Evolutionary conservation across 2,797 vertebrate species (phyloP), one percentile per base, ranked within the genome.

Genomic region (Onychomys arenicola): DNA sequence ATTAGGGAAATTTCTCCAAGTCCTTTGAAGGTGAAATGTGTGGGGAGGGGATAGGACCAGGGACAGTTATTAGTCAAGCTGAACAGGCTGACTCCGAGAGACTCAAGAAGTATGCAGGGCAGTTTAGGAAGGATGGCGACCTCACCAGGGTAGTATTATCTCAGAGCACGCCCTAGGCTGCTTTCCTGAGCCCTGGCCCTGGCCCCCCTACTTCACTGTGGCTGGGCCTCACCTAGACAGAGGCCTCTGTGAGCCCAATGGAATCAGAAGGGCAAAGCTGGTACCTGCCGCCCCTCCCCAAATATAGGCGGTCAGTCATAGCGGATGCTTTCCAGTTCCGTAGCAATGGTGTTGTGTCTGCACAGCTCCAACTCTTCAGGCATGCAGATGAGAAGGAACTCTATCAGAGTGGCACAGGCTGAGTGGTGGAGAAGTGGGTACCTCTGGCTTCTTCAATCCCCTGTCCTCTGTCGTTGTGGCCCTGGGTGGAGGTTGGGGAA

Each of bases 1-100:
- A 98, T 98, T 98, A 98, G 97, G 97, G 95, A 98, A 98, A 97
- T 97, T 97, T 97, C 96, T 97, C 92, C 95, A 78, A 94, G 96
- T 93, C 95, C 94, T 98, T 94, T 97, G 97, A 98, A 98, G 97
- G 97, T 98, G 97, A 98, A 97, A 98, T 97, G 97, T 96, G 76
- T 97, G 92, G 96, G 97, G 98, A 97, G 97, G 97, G 96, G 96
- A 82, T 65, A 90, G 90, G 96, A 81, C 96, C 93, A 95, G 95
- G 96, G 97, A 93, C 91, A 94, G 96, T 97, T 98, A 98, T 98
- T 98, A 97, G 95, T 98, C 98, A 97, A 97, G 90, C 73, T 97
- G 94, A 95, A 89, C 92, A 86, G 93, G 94, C 93, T 75, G 88
- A 78, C 67, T 96, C 89, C 12, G 52, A 89, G 88, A 96, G 93